phyloP scores from a whole-genome alignment of 2,113 vertebrate species.

The Vombatus ursinus region DNA sequence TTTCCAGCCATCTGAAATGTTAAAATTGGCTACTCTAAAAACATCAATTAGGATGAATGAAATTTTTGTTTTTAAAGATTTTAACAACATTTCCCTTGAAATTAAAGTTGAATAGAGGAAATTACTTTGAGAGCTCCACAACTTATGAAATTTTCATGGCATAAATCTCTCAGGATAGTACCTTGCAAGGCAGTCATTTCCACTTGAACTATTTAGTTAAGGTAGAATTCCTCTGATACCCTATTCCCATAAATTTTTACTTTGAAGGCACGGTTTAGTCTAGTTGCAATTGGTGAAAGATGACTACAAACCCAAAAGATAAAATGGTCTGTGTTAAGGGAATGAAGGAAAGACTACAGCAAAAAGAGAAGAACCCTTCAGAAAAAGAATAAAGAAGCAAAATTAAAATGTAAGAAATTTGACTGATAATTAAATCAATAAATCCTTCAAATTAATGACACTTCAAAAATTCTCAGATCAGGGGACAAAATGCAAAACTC shows the following conservation, averaged over 20 bases:
- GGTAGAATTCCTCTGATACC: slow-evolving; percentile 25
- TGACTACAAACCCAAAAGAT: slow-evolving; percentile 18
- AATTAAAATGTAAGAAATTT: not conserved
- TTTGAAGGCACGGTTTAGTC: slow-evolving; percentile 53
- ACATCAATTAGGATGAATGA: slow-evolving; percentile 22
- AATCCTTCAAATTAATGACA: not conserved
- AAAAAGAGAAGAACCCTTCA: slow-evolving; percentile 26
- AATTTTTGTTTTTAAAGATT: slow-evolving; percentile 60
- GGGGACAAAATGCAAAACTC: not conserved
- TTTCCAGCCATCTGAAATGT: slow-evolving; percentile 22
- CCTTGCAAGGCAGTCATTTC: slow-evolving; percentile 34
- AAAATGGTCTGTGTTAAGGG: slow-evolving; percentile 4
- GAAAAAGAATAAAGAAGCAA: not conserved
- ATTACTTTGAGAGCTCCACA: slow-evolving; percentile 62
- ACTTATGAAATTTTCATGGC: slow-evolving; percentile 67
- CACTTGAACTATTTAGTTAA: slow-evolving; percentile 47
- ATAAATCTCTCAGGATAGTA: slow-evolving; percentile 53
- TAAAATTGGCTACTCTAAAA: slow-evolving; percentile 31
- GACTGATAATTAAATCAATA: not conserved
- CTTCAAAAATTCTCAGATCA: slow-evolving; percentile 19
- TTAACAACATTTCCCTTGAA: slow-evolving; percentile 44
- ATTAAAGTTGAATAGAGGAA: slow-evolving; percentile 52
- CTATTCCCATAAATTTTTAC: slow-evolving; percentile 50
- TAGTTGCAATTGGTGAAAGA: slow-evolving; percentile 34
- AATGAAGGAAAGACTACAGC: slow-evolving; percentile 44